Evolutionary conservation across 2,113 vertebrate species (phyloP), one percentile per base, ranked within the genome.

Genomic region (Tamias sibiricus): DNA sequence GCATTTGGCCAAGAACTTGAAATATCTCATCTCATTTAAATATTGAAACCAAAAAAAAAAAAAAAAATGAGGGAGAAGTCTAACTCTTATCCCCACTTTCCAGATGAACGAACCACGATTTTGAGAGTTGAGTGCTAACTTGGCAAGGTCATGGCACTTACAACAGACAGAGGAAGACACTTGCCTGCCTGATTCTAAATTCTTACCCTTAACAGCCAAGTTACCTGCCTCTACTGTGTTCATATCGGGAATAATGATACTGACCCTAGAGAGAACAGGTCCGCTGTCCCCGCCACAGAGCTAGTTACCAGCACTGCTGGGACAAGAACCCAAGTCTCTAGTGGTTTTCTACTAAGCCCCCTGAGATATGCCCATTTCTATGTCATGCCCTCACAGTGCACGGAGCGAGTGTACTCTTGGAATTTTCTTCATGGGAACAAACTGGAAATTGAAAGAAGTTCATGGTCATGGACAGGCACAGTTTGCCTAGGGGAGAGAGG

Each of bases 371-470:
- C 16, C 37, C 26, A 85, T 49, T 82, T 32, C 44, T 22, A 37
- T n/a, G 24, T 52, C 47, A 77, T 3, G 75, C 8, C 19, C 66
- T 40, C 8, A 59, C 1, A 52, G 30, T 24, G 1, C 14, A 82
- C 4, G 2, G 17, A 68, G 17, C 54, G 1, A 64, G 54, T 35
- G 69, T 40, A n/a, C 6, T 54, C 87, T 30, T 69, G 47, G 37
- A 14, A 37, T 92, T 92, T 75, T 94, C 87, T 72, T 94, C 32
- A 89, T 72, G 37, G 10, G 35, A 75, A 75, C 40, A 87, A 44
- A 81, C 0, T 85, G 72, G 52, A 87, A 89, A 32, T 26, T 84
- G 59, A 86, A 95, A 47, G 72, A 54, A 69, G 26, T 14, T 86
- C 20, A 82, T 32, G 10, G 68, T 75, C 62, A 4, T 77, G 12